Evolutionary conservation across 2,797 vertebrate genomes (phyloP).

Genomic region (Tachyglossus aculeatus): DNA sequence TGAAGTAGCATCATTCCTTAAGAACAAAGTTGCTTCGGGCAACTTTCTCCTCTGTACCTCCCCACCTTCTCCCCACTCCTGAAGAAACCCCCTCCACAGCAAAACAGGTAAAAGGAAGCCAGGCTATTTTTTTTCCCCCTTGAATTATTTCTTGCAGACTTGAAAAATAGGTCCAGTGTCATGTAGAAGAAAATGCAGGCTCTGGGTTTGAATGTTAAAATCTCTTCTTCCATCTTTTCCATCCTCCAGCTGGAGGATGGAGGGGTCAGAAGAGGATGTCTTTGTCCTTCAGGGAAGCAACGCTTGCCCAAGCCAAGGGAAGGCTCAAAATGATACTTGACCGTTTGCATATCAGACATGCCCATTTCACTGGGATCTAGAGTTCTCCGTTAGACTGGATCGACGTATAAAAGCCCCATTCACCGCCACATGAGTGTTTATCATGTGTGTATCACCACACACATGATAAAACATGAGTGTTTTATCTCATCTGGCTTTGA

Average conservation of each 20-base stretch:
- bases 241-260: background rate
- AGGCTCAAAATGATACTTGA: no score
- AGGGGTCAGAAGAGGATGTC: background rate
- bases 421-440: background rate
- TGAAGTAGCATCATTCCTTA: constrained; percentile 60
- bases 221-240: background rate
- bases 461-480: background rate
- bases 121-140: background rate
- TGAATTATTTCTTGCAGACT: background rate
- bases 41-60: constrained; percentile 47
- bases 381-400: background rate
- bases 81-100: constrained; percentile 2
- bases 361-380: background rate
- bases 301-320: no score
- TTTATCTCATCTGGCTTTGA: background rate
- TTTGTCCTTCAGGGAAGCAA: background rate
- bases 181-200: background rate
- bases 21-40: constrained; percentile 57
- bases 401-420: background rate
- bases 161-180: background rate
- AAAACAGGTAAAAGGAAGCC: background rate
- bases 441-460: no score
- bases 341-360: no score
- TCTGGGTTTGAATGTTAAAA: background rate
- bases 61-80: background rate